A percentile compares a stretch with the other conserved stretches of the same genome.
These are phyloP conservation scores for Mesembrinibis cayennensis DNA, from an alignment of 2,113 vertebrate genomes.

Conservation along the genomic window DNA sequence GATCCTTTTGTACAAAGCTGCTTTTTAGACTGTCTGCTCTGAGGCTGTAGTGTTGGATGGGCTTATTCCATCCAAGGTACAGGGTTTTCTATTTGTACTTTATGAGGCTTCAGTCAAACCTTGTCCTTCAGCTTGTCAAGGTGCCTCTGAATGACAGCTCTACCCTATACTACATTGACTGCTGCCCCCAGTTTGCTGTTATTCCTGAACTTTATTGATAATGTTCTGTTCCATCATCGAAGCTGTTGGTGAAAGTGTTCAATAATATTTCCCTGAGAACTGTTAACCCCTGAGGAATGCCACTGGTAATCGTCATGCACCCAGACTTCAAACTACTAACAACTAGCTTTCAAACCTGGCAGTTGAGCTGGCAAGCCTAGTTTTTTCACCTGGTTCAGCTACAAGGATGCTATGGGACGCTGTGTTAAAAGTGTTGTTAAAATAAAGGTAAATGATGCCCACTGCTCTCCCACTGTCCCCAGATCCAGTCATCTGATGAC, in stretches of 20 bases:
- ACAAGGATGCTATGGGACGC: not conserved
- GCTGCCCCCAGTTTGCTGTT: not conserved
- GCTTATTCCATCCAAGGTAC: not conserved
- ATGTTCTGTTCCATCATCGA: not conserved
- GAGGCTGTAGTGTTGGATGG: not conserved
- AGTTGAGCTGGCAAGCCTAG: not conserved
- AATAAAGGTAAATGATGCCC: not conserved
- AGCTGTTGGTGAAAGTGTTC: not conserved
- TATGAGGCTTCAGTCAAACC: not conserved
- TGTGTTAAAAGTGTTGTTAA: not conserved
- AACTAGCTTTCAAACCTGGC: not conserved
- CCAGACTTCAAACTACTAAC: not conserved
- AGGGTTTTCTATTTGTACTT: not conserved
- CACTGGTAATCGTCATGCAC: not conserved
- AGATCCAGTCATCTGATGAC: not conserved
- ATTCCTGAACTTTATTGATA: not conserved
- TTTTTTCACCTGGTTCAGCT: not conserved
- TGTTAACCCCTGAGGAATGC: not conserved
- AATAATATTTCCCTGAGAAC: not conserved
- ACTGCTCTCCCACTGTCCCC: not conserved
- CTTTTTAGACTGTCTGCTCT: not conserved
- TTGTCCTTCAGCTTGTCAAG: not conserved
- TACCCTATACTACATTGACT: not conserved
- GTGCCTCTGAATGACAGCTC: not conserved
- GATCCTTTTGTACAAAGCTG: not conserved